Percentiles rank a stretch among this genome's conserved stretches.
phyloP scores from a whole-genome alignment of 2,113 vertebrate genomes.

The Hylia prasina region DNA sequence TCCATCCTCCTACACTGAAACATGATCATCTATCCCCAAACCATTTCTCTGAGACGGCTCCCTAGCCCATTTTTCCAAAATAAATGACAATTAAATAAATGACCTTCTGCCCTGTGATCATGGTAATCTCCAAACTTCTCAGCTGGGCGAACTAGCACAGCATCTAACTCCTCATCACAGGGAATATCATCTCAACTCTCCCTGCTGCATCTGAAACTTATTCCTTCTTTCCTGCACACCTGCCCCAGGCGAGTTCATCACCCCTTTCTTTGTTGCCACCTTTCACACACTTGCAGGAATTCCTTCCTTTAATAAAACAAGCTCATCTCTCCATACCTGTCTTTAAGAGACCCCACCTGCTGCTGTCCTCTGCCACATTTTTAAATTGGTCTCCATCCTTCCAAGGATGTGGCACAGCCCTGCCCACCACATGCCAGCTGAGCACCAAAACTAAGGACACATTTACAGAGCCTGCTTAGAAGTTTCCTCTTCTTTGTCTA shows the following conservation, averaged over 20 bases:
- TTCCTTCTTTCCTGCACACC: background rate
- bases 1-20: background rate
- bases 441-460: background rate
- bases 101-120: fast-evolving
- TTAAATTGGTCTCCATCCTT: background rate
- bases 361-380: background rate
- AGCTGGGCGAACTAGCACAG: background rate
- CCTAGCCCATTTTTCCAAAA: background rate
- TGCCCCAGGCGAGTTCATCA: fast-evolving
- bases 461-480: background rate
- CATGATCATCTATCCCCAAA: background rate
- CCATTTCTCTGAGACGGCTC: fast-evolving
- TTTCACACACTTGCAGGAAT: background rate
- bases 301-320: background rate
- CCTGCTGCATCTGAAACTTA: background rate
- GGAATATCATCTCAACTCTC: background rate
- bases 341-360: background rate
- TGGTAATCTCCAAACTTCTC: background rate
- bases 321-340: background rate
- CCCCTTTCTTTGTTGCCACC: background rate
- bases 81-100: background rate
- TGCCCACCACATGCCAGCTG: fast-evolving
- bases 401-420: background rate
- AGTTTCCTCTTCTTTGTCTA: background rate
- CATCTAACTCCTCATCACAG: background rate